Conservation (phyloP, 2,113 vertebrate genomes). For the Thomomys bottae region DNA sequence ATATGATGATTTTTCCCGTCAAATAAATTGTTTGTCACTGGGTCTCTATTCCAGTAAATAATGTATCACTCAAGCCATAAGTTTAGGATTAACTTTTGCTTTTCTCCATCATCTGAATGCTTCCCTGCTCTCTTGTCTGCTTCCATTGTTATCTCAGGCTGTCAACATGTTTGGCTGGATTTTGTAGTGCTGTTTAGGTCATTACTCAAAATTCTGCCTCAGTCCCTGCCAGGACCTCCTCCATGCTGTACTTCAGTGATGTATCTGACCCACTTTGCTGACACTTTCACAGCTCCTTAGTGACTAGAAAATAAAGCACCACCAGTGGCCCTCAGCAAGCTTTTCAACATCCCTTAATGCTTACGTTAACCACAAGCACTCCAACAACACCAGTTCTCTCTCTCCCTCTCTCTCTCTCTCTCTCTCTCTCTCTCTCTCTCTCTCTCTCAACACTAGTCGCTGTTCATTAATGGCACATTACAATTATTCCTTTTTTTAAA, state of each 20-base stretch:
- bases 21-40: neutral
- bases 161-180: neutral
- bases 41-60: neutral
- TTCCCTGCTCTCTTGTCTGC: too few relatives aligned
- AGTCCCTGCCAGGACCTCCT: neutral
- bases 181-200: neutral
- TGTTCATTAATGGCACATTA: neutral
- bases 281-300: neutral
- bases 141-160: neutral
- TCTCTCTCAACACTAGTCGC: neutral
- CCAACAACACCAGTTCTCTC: neutral
- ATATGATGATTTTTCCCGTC: neutral
- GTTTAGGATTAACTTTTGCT: neutral
- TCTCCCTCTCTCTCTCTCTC: neutral
- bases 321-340: neutral
- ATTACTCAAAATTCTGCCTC: neutral
- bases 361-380: neutral
- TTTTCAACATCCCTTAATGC: neutral
- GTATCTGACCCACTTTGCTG: neutral
- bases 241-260: neutral
- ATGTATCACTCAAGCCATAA: neutral
- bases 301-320: neutral
- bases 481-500: neutral
- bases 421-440: neutral
- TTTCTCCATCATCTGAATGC: neutral